These are phyloP conservation scores for Orchesella flavescens DNA, from an alignment of 2,888 invertebrate species.

Conservation along the genomic window DNA sequence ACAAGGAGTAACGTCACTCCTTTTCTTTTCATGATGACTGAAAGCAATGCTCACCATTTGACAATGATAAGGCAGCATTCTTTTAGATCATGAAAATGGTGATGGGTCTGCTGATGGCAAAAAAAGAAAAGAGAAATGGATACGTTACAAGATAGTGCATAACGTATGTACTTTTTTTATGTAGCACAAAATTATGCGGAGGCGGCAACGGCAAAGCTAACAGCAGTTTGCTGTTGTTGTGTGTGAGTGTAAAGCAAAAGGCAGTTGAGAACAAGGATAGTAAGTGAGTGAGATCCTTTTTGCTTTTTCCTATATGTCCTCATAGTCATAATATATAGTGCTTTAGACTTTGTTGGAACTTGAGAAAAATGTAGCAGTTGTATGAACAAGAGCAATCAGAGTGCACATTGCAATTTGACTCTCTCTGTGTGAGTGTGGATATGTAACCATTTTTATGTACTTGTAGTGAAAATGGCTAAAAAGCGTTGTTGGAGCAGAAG, in stretches of 20 bases:
- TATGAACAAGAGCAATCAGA: too few relatives aligned
- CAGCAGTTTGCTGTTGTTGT: conserved; percentile 8
- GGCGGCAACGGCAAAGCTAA: conserved; percentile 5
- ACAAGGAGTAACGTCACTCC: background rate
- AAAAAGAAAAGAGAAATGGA: background rate
- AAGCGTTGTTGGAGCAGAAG: too few relatives aligned
- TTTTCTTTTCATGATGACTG: conserved; percentile 18
- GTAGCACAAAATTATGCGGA: background rate
- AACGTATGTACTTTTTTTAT: background rate
- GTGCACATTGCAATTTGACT: too few relatives aligned
- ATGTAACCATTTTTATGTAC: too few relatives aligned
- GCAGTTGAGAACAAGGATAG: background rate
- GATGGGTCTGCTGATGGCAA: conserved; percentile 13
- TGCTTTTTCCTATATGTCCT: background rate
- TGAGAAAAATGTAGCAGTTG: too few relatives aligned
- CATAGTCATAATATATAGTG: background rate
- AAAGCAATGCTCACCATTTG: conserved; percentile 28
- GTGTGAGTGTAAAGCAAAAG: background rate
- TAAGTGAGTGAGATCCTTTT: background rate
- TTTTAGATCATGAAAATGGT: conserved; percentile 39
- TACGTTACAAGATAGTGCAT: background rate
- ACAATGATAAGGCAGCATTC: conserved; percentile 36
- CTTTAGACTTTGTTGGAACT: background rate
- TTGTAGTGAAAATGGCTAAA: too few relatives aligned
- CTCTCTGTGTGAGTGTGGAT: too few relatives aligned